Evolutionary conservation across 2,113 vertebrate genomes (phyloP).

Genomic region (Clarias magur): DNA sequence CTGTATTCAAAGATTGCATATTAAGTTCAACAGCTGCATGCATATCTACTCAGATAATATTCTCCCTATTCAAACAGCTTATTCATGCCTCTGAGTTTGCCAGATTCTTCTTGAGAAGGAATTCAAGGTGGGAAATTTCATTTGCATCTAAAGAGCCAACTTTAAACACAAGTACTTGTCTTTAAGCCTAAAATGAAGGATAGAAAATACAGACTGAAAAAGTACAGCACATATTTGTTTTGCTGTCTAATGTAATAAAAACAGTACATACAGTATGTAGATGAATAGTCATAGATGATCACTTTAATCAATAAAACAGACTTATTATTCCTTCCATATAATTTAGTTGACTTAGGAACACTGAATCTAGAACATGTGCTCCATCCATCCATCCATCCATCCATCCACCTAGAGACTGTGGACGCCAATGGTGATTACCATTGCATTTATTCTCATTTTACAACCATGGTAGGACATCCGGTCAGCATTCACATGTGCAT

Average conservation of each 20-base stretch:
- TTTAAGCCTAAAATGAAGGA: not conserved
- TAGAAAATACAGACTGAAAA: not conserved
- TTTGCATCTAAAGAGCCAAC: not conserved
- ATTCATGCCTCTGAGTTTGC: not conserved
- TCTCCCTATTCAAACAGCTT: not conserved
- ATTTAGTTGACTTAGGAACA: not conserved
- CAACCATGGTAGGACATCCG: too few species aligned
- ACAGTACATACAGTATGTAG: not conserved
- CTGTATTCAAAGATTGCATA: not conserved
- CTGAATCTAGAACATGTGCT: not conserved
- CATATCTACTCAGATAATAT: not conserved
- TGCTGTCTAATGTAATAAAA: not conserved
- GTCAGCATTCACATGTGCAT: too few species aligned
- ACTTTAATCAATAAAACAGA: not conserved
- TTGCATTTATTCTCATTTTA: too few species aligned
- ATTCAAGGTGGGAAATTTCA: not conserved
- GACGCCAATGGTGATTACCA: too few species aligned
- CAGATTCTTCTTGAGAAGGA: not conserved
- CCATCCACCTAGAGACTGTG: too few species aligned
- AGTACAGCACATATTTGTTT: not conserved
- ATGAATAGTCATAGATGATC: not conserved
- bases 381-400: too few species aligned
- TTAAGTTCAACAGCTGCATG: not conserved
- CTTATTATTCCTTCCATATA: not conserved
- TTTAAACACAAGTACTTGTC: not conserved